phyloP scores from a whole-genome alignment of 2,797 vertebrate species.

The Xenopus petersii region DNA sequence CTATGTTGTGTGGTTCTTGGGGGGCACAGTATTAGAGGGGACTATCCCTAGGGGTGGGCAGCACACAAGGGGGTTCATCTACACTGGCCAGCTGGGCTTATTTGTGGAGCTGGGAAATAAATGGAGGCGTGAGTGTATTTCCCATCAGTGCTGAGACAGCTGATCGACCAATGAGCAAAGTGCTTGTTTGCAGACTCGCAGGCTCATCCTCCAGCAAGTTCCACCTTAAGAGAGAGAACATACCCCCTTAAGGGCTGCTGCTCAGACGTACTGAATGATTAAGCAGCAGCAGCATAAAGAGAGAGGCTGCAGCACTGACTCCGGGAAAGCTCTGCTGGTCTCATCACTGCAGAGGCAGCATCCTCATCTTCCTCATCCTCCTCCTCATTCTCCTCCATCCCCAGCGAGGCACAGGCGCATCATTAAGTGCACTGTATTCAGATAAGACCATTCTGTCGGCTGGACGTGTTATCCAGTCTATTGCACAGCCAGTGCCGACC shows the following conservation, averaged over 20 bases:
- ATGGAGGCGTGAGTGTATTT: no score
- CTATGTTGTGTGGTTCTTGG: no score
- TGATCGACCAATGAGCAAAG: no score
- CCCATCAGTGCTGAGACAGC: no score
- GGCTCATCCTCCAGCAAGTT: background rate
- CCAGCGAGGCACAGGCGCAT: background rate
- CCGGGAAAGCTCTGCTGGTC: constrained; percentile 16
- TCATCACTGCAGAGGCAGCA: constrained; percentile 27
- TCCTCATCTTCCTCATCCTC: background rate
- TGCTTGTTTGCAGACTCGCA: no score
- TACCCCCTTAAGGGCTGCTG: constrained; percentile 26
- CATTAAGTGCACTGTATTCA: background rate
- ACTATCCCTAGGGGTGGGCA: no score
- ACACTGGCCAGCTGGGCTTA: no score
- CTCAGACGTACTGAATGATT: constrained; percentile 4
- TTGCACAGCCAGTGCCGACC: no score
- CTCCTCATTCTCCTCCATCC: background rate
- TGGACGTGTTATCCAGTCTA: no score
- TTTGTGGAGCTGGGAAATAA: no score
- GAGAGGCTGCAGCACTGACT: constrained; percentile 30
- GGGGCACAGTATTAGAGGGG: no score
- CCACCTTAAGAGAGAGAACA: constrained; percentile 27
- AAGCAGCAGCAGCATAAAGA: background rate
- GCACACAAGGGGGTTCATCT: no score
- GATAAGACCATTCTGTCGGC: constrained; percentile 1